Evolutionary conservation across 2,113 vertebrate genomes (phyloP), one percentile per base, ranked within the genome.

Genomic region (Solea senegalensis): DNA sequence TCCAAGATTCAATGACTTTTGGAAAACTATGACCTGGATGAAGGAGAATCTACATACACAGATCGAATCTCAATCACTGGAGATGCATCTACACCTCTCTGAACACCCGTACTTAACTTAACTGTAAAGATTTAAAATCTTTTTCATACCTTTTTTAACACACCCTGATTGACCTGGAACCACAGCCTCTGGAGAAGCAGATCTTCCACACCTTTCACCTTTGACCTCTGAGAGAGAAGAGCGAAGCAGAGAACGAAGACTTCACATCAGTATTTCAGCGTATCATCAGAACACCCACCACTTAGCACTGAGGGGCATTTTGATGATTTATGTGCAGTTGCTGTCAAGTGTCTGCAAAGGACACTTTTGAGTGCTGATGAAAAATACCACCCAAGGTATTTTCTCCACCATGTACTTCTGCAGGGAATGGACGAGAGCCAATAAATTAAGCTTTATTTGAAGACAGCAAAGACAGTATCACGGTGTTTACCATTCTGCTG

Each of bases 131-230:
- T n/a, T 44, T n/a, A 44, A 43, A 59, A 9, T 60, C 13, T 26
- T 44, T 4, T 3, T 48, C 34, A 3, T 65, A 83, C 91, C 27
- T 88, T 93, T 85, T 95, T 91, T 44, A 95, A 84, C 0, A 93
- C 82, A 4, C 92, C 91, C 57, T 92, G 91, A 77, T 94, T 95
- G 73, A 95, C 69, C 4, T 88, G 87, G 72, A 95, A 92, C 96
- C 96, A 97, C 85, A 97, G 86, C 54, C 93, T 92, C 65, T 94
- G 92, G 65, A 97, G 93, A 5, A 95, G 80, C 8, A 64, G 68
- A 11, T 93, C 90, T 0, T 83, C 83, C 80, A 94, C 81, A 0
- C 2, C 87, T 39, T 88, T 58, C 11, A 83, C 65, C 12, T 41
- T 70, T 53, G 73, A 81, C 83, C 84, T 94, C 96, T 96, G 74